A percentile compares a stretch with the other conserved stretches of the same genome.
phyloP scores from a whole-genome alignment of 64 coral and sea anemone species.

The Stichodactyla helianthus region DNA sequence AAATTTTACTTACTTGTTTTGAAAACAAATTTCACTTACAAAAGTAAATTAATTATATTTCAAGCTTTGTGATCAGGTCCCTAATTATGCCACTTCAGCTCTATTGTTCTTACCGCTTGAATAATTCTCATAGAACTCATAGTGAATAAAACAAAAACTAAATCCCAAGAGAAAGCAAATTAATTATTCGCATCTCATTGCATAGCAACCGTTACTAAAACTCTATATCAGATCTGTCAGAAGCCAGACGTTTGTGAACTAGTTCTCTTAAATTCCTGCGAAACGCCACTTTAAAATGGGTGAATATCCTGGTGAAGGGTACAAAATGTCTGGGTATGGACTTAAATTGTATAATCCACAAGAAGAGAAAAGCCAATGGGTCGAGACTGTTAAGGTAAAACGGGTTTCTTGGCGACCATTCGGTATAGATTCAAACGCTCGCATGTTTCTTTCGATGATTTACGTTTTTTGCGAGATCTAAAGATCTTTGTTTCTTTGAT shows the following conservation, averaged over 20 bases:
- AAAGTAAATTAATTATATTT: no score
- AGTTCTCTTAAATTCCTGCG: background rate
- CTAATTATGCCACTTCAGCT: background rate
- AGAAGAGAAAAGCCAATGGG: conserved; percentile 72
- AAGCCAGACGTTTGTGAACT: background rate
- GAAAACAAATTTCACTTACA: no score
- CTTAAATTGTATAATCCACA: conserved; percentile 65
- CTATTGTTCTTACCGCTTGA: background rate
- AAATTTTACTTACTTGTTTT: no score
- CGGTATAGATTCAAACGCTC: background rate
- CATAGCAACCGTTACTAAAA: background rate
- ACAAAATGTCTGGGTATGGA: conserved; percentile 82
- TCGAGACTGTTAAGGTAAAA: conserved; percentile 60
- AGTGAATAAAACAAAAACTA: background rate
- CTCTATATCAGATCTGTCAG: background rate
- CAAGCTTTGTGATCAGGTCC: no score
- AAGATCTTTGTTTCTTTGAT: no score
- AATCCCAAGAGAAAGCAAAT: background rate
- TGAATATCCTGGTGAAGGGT: conserved; percentile 57
- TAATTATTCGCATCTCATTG: background rate
- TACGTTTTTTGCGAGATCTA: background rate
- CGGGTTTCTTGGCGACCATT: background rate
- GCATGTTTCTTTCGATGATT: background rate
- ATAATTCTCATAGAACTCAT: background rate
- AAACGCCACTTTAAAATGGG: conserved; percentile 37